Percentiles rank a stretch among this genome's conserved stretches.
Conservation (phyloP, 2,797 vertebrate genomes). For the Betta splendens region DNA sequence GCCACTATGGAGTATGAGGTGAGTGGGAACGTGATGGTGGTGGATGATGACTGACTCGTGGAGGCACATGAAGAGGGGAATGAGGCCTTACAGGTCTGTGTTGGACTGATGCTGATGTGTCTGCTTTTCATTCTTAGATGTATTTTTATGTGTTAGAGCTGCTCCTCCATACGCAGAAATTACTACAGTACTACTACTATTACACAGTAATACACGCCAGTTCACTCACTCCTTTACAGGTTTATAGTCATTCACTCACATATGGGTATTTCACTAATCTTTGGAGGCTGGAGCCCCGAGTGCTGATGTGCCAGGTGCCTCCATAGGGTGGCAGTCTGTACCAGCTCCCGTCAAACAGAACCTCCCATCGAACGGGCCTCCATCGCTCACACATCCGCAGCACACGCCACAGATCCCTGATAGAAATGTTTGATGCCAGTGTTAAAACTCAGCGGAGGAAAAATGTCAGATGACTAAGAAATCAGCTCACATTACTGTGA, state of each 20-base stretch:
- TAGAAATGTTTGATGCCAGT: background rate
- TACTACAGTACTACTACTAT: no score
- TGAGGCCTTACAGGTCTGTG: constrained; percentile 17
- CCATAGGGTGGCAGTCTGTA: constrained; percentile 64
- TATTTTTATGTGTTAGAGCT: constrained; percentile 10
- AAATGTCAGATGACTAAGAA: background rate
- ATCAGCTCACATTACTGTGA: background rate
- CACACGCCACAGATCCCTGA: background rate
- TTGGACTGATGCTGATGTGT: constrained; percentile 35
- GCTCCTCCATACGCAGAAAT: background rate
- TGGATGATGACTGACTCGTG: constrained; percentile 79
- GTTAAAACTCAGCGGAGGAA: background rate
- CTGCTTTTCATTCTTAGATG: constrained; percentile 29
- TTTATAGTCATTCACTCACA: background rate
- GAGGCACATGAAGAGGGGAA: background rate
- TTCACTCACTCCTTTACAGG: background rate
- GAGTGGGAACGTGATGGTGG: constrained; percentile 76
- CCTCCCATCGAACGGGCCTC: background rate
- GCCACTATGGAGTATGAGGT: constrained; percentile 67
- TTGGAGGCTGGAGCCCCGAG: background rate
- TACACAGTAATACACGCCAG: background rate
- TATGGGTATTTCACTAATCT: no score
- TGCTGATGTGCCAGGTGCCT: constrained; percentile 29
- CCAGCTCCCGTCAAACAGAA: constrained; percentile 19
- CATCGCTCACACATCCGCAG: background rate